Base-by-base conservation (phyloP, 2,113 vertebrate genomes). In the Centropus bengalensis region DNA sequence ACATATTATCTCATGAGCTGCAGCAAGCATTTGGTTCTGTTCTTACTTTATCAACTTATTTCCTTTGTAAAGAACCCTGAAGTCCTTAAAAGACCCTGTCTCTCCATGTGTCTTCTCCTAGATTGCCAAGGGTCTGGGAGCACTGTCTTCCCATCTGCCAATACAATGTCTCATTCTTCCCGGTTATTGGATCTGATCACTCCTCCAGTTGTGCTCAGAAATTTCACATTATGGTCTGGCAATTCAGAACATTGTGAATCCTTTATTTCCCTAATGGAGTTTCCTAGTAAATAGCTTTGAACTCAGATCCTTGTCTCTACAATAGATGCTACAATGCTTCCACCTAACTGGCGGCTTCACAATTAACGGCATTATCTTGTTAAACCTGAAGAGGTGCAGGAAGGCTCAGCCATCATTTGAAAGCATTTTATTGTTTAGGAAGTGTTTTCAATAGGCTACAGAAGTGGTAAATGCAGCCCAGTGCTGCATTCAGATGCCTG, bases 341-440 rank as follows among this genome's bases (percentile, higher is more conserved):
- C 36, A 78, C 58, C 82, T 82, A 82, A 91, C 87, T 8, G 52
- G 33, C 75, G 69, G 69, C 85, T 91, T 88, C 88, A 80, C 92
- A 94, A 93, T 94, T 94, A 96, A 80, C 82, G 24, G 62, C 84
- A 85, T 95, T 93, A 91, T 87, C 96, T 89, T 91, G 90, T 93
- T 93, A 94, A 94, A 91, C 67, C 82, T 94, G 90, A 73, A 85
- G 90, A 88, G 82, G 49, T 88, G 54, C 55, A 69, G 82, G 63
- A 85, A 88, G 75, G 67, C 71, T 93, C 82, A 62, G 58, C 70
- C 49, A 23, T 69, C 40, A 28, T 87, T 96, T 84, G 22, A 44
- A 89, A 95, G 52, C 56, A 19, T 95, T 96, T 89, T 77, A 88
- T 82, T 88, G 79, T 79, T 95, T 36, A n/a, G 70, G 58, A 96